These are phyloP conservation scores for Tinea pellionella DNA, from an alignment of 2,888 invertebrate genomes.

Conservation along the genomic window DNA sequence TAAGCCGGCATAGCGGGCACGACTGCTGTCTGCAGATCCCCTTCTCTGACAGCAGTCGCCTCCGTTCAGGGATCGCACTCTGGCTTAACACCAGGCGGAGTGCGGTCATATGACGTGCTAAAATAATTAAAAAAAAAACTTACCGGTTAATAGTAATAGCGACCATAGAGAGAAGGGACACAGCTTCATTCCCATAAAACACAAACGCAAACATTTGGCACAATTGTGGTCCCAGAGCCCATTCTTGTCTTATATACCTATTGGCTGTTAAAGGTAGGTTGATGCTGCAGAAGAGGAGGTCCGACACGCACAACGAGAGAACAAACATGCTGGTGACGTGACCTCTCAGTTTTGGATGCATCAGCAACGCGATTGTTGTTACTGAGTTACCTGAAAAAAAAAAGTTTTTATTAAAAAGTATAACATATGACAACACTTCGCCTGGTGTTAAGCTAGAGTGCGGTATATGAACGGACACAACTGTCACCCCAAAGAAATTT, in stretches of 20 bases:
- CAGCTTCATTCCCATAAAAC: conserved; percentile 91
- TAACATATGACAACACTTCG: too few relatives aligned
- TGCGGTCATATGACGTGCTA: too few relatives aligned
- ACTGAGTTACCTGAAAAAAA: conserved; percentile 79
- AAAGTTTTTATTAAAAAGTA: not conserved
- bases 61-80: too few relatives aligned
- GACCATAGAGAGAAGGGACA: conserved; percentile 88
- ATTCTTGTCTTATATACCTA: conserved; percentile 82
- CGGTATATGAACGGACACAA: too few relatives aligned
- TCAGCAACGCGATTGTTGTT: conserved; percentile 82
- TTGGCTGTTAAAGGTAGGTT: conserved; percentile 88
- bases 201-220: conserved; percentile 89
- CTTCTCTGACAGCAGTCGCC: too few relatives aligned
- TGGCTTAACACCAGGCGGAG: too few relatives aligned
- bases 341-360: conserved; percentile 80
- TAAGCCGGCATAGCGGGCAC: too few relatives aligned
- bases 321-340: conserved; percentile 92
- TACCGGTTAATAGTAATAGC: conserved; percentile 90
- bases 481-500: too few relatives aligned
- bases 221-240: conserved; percentile 81
- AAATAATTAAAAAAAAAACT: conserved; percentile 22
- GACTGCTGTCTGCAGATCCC: too few relatives aligned
- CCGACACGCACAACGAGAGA: conserved; percentile 86
- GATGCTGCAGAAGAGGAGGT: conserved; percentile 85
- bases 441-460: too few relatives aligned